These are phyloP conservation scores for Calycopis cecrops DNA, from an alignment of 1,140 invertebrate genomes.

Conservation along the genomic window DNA sequence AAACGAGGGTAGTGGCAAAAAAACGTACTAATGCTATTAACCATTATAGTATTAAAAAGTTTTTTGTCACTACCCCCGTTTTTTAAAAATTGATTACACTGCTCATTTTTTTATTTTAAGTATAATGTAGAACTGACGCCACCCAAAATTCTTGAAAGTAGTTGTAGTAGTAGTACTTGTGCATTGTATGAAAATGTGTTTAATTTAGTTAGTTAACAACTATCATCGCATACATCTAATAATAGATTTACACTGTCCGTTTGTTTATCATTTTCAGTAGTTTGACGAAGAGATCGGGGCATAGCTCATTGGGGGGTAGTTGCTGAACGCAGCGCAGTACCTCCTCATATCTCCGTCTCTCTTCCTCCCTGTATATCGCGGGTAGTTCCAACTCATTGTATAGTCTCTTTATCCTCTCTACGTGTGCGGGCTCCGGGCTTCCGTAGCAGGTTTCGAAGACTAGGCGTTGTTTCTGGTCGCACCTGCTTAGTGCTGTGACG, in stretches of 20 bases:
- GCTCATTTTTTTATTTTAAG: too few relatives aligned
- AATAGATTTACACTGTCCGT: conserved; percentile 33
- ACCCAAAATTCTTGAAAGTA: too few relatives aligned
- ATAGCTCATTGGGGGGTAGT: conserved; percentile 27
- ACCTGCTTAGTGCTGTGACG: conserved; percentile 85
- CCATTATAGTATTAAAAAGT: too few relatives aligned
- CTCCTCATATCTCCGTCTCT: conserved; percentile 35
- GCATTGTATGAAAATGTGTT: too few relatives aligned
- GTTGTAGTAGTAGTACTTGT: too few relatives aligned
- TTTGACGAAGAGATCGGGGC: conserved; percentile 40
- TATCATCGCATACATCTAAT: too few relatives aligned
- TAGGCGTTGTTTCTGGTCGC: conserved; percentile 78
- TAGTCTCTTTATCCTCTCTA: conserved; percentile 82
- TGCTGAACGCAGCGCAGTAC: conserved; percentile 29
- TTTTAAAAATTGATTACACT: too few relatives aligned
- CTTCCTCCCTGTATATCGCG: conserved; percentile 35
- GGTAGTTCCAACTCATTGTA: conserved; percentile 85
- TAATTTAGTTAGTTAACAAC: too few relatives aligned
- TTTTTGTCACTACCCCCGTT: too few relatives aligned
- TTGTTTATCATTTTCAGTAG: conserved; percentile 47
- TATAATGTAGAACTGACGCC: too few relatives aligned
- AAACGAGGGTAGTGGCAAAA: too few relatives aligned
- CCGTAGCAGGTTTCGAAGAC: conserved; percentile 86
- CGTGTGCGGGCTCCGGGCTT: conserved; percentile 77
- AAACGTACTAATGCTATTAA: too few relatives aligned